phyloP scores from a whole-genome alignment of 2,113 vertebrate genomes.

The Falcunculus frontatus region DNA sequence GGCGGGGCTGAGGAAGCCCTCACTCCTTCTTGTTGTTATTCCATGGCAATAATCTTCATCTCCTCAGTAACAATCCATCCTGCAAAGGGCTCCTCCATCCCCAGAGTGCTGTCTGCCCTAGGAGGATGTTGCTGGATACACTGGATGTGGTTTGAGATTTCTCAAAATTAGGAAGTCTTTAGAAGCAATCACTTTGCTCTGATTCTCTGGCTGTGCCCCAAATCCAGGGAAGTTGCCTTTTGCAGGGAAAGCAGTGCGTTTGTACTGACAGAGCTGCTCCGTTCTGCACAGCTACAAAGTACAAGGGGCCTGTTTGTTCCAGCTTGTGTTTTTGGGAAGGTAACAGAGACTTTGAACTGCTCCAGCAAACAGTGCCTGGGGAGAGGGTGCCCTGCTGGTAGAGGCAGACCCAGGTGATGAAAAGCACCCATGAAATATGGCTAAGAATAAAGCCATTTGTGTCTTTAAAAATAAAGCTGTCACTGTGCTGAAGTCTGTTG shows the following conservation, averaged over 20 bases:
- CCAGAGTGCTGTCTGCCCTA: background rate
- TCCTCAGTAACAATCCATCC: background rate
- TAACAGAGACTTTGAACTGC: background rate
- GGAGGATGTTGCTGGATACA: background rate
- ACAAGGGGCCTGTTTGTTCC: background rate
- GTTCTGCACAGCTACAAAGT: background rate
- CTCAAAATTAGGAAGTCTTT: constrained; percentile 37
- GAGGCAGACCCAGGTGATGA: background rate
- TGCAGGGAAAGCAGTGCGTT: background rate
- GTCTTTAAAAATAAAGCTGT: constrained; percentile 34
- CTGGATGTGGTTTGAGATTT: background rate
- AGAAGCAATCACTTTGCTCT: constrained; percentile 4
- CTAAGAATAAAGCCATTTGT: constrained; percentile 8
- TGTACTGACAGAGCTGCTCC: background rate
- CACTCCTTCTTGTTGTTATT: background rate
- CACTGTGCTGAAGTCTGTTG: constrained; percentile 46
- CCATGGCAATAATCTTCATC: background rate
- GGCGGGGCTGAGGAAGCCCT: background rate
- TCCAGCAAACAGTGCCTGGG: background rate
- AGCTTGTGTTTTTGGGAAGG: background rate
- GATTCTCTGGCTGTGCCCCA: background rate
- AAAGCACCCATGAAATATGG: background rate
- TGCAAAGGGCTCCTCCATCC: background rate
- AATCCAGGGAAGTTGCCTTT: background rate
- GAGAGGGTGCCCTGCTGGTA: background rate